These are phyloP conservation scores for Vanessa tameamea DNA, from an alignment of 1,140 invertebrate genomes.

Conservation along the genomic window DNA sequence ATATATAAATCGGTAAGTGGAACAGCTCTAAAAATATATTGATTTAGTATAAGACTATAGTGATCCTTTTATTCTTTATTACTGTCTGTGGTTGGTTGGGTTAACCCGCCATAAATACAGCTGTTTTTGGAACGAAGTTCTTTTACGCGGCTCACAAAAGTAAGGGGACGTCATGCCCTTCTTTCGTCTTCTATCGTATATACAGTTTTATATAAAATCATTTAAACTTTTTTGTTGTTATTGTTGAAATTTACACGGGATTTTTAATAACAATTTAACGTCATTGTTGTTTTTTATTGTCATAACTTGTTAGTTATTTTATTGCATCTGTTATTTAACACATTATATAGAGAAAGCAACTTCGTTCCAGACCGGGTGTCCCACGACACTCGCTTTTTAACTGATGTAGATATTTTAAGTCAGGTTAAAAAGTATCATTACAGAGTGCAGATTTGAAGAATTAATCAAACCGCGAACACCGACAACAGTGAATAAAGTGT, in stretches of 20 bases:
- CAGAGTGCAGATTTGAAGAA: not conserved
- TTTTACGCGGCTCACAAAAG: not conserved
- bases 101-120: not conserved
- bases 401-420: not conserved
- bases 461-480: conserved; percentile 9
- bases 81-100: conserved; percentile 13
- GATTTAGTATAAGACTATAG: conserved; percentile 31
- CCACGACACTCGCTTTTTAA: too few relatives aligned
- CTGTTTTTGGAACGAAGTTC: not conserved
- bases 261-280: too few relatives aligned
- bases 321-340: too few relatives aligned
- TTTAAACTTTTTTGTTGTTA: too few relatives aligned
- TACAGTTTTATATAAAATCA: too few relatives aligned
- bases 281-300: too few relatives aligned
- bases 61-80: conserved; percentile 7
- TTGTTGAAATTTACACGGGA: too few relatives aligned
- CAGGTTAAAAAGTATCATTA: not conserved
- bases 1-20: conserved; percentile 40
- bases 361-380: too few relatives aligned
- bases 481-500: conserved; percentile 31
- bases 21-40: conserved; percentile 50
- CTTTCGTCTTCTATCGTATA: too few relatives aligned
- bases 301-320: too few relatives aligned
- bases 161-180: not conserved
- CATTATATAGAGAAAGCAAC: too few relatives aligned